These are phyloP conservation scores for Montipora efflorescens DNA, from an alignment of 64 coral and sea anemone genomes.

Conservation along the genomic window DNA sequence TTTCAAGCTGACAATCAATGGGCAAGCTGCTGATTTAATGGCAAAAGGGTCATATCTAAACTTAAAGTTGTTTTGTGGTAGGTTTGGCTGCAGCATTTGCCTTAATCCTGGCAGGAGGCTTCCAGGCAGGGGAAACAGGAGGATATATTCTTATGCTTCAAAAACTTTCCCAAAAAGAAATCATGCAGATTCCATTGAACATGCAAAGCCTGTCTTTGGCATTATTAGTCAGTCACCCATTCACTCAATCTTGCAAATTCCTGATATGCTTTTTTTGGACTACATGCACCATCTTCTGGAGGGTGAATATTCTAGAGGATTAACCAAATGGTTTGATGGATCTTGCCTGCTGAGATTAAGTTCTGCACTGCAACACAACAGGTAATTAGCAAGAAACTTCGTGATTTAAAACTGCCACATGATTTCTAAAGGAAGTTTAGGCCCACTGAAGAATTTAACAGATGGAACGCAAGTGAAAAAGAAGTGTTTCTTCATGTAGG, in stretches of 20 bases:
- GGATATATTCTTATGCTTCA: constrained; percentile 36
- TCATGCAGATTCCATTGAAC: constrained; percentile 49
- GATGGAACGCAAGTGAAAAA: constrained; percentile 85
- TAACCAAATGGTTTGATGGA: constrained; percentile 66
- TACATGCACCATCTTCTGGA: constrained; percentile 87
- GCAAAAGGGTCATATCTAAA: constrained; percentile 83
- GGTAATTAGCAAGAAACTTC: constrained; percentile 39
- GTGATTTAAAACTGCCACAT: constrained; percentile 54
- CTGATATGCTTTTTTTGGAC: constrained; percentile 77
- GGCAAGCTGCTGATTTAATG: constrained; percentile 3
- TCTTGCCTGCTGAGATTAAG: constrained; percentile 3
- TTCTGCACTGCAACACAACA: neutral
- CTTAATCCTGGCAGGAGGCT: too few species aligned
- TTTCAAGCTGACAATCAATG: constrained; percentile 53
- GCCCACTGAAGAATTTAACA: constrained; percentile 67
- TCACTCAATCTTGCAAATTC: constrained; percentile 68
- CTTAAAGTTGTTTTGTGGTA: neutral
- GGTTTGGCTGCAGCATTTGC: too few species aligned
- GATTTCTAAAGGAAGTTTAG: constrained; percentile 30
- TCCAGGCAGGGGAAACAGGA: too few species aligned
- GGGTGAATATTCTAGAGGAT: neutral
- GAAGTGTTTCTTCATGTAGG: too few species aligned
- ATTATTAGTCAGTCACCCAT: constrained; percentile 64
- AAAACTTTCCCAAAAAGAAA: constrained; percentile 50
- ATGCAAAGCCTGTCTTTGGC: constrained; percentile 70